Conservation (phyloP, 2,797 vertebrate species). For the Melanotaenia parkinsoni region DNA sequence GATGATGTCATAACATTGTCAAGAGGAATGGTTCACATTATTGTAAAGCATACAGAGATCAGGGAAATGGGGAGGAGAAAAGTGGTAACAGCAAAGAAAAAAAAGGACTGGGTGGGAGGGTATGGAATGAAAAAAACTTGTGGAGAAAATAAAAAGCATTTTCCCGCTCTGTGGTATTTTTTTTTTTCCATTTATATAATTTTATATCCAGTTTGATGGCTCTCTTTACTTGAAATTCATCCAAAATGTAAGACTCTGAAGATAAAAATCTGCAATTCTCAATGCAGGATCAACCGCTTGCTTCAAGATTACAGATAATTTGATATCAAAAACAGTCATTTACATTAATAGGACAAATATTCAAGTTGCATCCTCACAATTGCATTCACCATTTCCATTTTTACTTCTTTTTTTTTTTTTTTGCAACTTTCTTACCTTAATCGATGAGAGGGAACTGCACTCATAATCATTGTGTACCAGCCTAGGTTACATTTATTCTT, state of each 20-base stretch:
- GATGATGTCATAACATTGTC: constrained; percentile 62
- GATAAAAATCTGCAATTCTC: too few relatives aligned
- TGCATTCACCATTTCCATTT: constrained; percentile 10
- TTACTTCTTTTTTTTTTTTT: background rate
- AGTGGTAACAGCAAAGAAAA: constrained; percentile 12
- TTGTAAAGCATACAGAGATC: constrained; percentile 61
- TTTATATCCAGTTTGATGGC: constrained; percentile 4
- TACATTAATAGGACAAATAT: background rate
- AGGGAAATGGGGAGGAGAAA: constrained; percentile 22
- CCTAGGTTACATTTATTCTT: constrained; percentile 4
- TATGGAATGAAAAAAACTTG: constrained; percentile 2
- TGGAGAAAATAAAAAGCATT: background rate
- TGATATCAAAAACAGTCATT: background rate
- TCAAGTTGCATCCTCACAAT: background rate
- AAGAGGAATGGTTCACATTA: constrained; percentile 63
- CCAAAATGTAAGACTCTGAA: too few relatives aligned
- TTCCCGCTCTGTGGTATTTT: constrained; percentile 21
- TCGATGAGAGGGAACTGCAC: constrained; percentile 51
- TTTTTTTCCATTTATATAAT: background rate
- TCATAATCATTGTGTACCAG: constrained; percentile 58
- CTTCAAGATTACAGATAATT: background rate
- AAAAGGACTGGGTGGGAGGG: constrained; percentile 12
- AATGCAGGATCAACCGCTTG: background rate
- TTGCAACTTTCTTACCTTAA: constrained; percentile 64
- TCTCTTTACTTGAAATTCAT: too few relatives aligned